Evolutionary conservation across 2,113 vertebrate genomes (phyloP).

Genomic region (Cromileptes altivelis): DNA sequence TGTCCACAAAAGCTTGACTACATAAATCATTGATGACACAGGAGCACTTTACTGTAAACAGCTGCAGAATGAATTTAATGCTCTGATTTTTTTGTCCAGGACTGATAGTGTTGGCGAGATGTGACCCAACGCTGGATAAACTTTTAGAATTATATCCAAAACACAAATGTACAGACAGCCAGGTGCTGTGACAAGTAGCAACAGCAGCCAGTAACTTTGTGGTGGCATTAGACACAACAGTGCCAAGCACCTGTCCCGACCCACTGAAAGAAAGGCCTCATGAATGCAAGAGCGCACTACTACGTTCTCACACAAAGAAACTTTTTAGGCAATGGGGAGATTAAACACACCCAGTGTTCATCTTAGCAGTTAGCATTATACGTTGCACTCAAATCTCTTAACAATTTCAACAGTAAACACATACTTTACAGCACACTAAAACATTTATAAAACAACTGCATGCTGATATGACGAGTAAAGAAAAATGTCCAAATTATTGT

Average conservation of each 20-base stretch:
- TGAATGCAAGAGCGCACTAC: not conserved
- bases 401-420: not conserved
- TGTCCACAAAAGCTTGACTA: conserved; percentile 1
- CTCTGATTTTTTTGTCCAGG: conserved; percentile 4
- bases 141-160: conserved; percentile 7
- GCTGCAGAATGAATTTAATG: not conserved
- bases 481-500: conserved; percentile 8
- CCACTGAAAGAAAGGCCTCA: conserved; percentile 1
- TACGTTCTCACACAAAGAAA: not conserved
- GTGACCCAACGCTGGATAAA: not conserved
- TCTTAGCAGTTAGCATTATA: not conserved
- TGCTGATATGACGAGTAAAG: not conserved
- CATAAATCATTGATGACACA: conserved; percentile 28
- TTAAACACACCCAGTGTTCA: not conserved
- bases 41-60: conserved; percentile 30
- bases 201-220: not conserved
- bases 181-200: conserved; percentile 15
- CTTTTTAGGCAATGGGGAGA: not conserved
- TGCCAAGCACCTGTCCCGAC: conserved; percentile 8
- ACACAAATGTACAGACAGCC: conserved; percentile 19
- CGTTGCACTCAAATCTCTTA: not conserved
- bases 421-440: not conserved
- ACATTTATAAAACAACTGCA: not conserved
- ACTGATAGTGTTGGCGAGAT: not conserved
- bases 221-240: not conserved